Base-by-base conservation (phyloP, 2,113 vertebrate species). In the Anhinga anhinga region DNA sequence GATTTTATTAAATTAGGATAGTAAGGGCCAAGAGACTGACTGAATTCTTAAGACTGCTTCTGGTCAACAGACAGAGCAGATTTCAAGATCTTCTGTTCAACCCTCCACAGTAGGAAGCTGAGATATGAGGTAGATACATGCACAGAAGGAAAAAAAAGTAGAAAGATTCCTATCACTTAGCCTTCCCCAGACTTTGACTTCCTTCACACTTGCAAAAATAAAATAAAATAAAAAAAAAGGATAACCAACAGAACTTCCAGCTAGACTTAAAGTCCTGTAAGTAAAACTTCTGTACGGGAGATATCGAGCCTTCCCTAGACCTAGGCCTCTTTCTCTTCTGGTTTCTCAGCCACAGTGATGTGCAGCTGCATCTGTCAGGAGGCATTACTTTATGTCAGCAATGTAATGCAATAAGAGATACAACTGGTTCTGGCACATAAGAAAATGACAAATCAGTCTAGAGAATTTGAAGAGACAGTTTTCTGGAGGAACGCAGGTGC, bases 371-470 rank as follows among this genome's bases (percentile, higher is more conserved):
- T 94, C 96, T 97, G 97, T 96, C 97, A 97, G 0, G 45, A 88
- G 65, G 83, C 86, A 97, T 98, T 98, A 97, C 1, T 3, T 90
- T 86, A 38, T 95, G 85, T 97, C 96, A 95, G 65, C 1, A 3
- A 13, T 66, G 85, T 77, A 95, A 94, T 72, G 89, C 90, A 94
- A 80, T 17, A 69, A 59, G 61, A 92, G 91, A 89, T 38, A 96
- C 85, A 98, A 98, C 85, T 56, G 55, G 61, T 85, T 95, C 87
- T 97, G 97, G 96, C 97, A 96, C 34, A 7, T 63, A 93, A 95
- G 93, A 95, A 98, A 97, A 96, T 67, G 84, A 98, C 95, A 98
- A 97, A 97, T 97, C 97, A 97, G 92, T 94, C 88, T 59, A 34
- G 92, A 53, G 80, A 95, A 98, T 98, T 93, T 89, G 88, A 97